Base-by-base conservation (phyloP, 2,797 vertebrate species). In the Enteromius radiatus region DNA sequence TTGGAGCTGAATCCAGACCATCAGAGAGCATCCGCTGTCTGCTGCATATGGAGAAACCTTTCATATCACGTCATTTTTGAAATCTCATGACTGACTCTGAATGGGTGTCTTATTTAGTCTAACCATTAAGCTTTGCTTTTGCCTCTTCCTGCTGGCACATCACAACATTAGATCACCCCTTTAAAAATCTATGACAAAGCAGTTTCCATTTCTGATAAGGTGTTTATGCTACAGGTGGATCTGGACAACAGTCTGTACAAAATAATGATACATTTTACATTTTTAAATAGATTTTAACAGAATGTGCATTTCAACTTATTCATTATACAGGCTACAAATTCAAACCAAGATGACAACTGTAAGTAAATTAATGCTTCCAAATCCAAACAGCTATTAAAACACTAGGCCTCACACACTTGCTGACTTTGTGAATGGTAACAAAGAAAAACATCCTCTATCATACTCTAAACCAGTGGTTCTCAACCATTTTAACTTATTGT, bases 1-100 rank as follows among this genome's bases (percentile, higher is more conserved):
- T 21, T 56, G 71, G 8, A 70, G 75, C 36, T 63, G 65, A 59
- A 61, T 83, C 81, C 41, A 56, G 52, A 83, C 52, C 74, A 26
- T 59, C 65, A 23, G 64, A 52, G 3, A 83, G 41, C 10, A 43
- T 43, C 1, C 11, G 31, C 21, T 9, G 26, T 19, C 52, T 36
- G 52, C 63, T 63, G 64, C 21, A 61, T 43, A 28, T 28, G 63
- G 41, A 77, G 65, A 69, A 5, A 61, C 36, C 38, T 69, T 77
- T 52, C 47, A 52, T 19, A 56, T 67, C 36, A 67, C 67, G 26
- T 74, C 3, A 74, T 49, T 74, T 67, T 11, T 71, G 26, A 71
- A 71, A 61, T 63, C 28, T 81, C 41, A 12, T 36, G 19, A 80
- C 19, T 43, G 49, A 47, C 38, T 26, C 5, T 8, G 19, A 80